Base-by-base conservation (phyloP, 2,888 invertebrate species). In the Villa cingulata region DNA sequence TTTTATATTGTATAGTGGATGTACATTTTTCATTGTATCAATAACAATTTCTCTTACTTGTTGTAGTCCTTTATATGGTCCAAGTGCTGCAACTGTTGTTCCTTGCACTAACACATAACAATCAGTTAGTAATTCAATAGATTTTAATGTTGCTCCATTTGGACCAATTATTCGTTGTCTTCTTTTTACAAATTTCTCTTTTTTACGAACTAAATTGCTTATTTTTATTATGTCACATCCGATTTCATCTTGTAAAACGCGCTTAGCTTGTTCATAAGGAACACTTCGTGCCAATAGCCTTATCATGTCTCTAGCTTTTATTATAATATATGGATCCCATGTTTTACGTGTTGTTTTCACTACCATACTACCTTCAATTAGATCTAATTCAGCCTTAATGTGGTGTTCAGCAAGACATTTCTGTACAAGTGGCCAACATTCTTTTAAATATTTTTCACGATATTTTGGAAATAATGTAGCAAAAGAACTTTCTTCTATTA, bases 21-120 rank as follows among this genome's bases (percentile, higher is more conserved):
- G 98, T 47, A 98, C 80, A 67, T 99, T 98, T 63, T 89, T 90
- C 96, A 99, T 96, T 1, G 95, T 95, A 58, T 98, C 97, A 62
- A 86, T 84, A 2, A 90, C 88, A 59, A 99, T 88, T 57, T 86
- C 81, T 48, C 95, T 74, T 0, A 89, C 88, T 66, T 88, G 86
- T 48, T 83, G 79, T 20, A 90, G 66, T 0, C 97, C 97, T 69
- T 83, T 86, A 62, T 94, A 89, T 2, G 97, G 94, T 0, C 98
- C 98, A n/a, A 99, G 72, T 0, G 90, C 88, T 15, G 97, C 80
- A 0, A 99, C 97, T 12, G 98, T 98, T 61, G 91, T 91, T 5
- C 98, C 98, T 71, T 97, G 96, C 0, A 97, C 92, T 41, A 95
- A 73, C 0, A 98, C 86, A 69, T 97, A 97, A 67, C 97, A 98